Evolutionary conservation across 2,113 vertebrate genomes (phyloP).

Genomic region (Hippocampus abdominalis): DNA sequence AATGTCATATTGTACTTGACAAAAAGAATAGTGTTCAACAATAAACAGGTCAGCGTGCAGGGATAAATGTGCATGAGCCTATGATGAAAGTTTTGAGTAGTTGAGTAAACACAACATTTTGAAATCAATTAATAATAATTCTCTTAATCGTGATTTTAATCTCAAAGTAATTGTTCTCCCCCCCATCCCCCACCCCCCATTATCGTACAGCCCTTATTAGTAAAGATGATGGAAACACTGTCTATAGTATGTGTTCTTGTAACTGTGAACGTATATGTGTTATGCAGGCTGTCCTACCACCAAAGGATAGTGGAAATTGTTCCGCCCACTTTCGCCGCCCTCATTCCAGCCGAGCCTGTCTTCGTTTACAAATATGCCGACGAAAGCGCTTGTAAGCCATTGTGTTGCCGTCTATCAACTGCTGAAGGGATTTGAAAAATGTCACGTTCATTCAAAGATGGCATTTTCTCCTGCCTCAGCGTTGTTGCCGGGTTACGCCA

Average conservation of each 20-base stretch:
- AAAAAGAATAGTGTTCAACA: too few relatives aligned
- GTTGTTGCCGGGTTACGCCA: conserved; percentile 85
- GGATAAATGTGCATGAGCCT: too few relatives aligned
- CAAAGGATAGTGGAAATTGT: conserved; percentile 95
- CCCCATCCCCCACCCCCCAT: too few relatives aligned
- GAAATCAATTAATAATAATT: too few relatives aligned
- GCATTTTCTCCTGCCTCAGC: conserved; percentile 61
- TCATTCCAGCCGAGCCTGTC: conserved; percentile 86
- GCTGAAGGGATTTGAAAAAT: neutral
- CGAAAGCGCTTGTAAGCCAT: conserved; percentile 84
- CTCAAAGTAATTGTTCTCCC: too few relatives aligned
- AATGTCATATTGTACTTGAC: too few relatives aligned
- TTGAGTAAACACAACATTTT: too few relatives aligned
- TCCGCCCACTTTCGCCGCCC: conserved; percentile 85
- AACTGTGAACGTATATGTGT: neutral
- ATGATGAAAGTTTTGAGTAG: too few relatives aligned
- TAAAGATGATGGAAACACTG: too few relatives aligned
- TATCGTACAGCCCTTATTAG: too few relatives aligned
- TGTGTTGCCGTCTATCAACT: neutral
- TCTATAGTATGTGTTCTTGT: neutral
- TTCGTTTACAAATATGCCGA: conserved; percentile 88
- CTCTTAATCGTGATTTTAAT: too few relatives aligned
- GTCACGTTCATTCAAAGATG: neutral
- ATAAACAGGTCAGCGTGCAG: too few relatives aligned
- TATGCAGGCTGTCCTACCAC: conserved; percentile 89